phyloP scores from a whole-genome alignment of 2,888 invertebrate genomes.

The Rhagonycha lutea region DNA sequence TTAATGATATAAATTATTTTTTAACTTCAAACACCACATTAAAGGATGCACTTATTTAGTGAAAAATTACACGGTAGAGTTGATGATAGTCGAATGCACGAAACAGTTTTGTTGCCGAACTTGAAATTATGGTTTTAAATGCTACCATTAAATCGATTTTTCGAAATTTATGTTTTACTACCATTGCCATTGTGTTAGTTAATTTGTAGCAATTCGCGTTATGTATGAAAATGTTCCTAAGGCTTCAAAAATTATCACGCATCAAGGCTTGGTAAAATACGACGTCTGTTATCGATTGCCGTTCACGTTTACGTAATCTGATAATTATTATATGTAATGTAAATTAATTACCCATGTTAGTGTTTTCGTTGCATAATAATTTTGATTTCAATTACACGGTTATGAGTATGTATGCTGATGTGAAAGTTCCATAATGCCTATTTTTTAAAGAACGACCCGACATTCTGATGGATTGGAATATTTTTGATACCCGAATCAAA shows the following conservation, averaged over 20 bases:
- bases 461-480: background rate
- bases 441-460: background rate
- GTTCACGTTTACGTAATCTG: background rate
- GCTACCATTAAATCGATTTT: background rate
- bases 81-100: background rate
- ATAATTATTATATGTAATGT: background rate
- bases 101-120: background rate
- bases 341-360: background rate
- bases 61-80: background rate
- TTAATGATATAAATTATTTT: background rate
- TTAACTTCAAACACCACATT: background rate
- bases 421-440: background rate
- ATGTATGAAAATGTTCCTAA: background rate
- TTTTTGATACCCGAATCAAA: background rate
- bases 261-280: background rate
- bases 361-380: background rate
- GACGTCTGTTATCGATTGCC: background rate
- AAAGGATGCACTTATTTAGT: background rate
- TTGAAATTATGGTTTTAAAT: background rate
- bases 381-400: background rate
- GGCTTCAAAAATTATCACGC: background rate
- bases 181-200: background rate
- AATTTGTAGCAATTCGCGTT: background rate
- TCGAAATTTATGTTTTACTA: background rate
- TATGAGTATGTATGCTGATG: background rate